These are phyloP conservation scores for Papilio polyxenes DNA, from an alignment of 1,140 invertebrate species.

Conservation along the genomic window DNA sequence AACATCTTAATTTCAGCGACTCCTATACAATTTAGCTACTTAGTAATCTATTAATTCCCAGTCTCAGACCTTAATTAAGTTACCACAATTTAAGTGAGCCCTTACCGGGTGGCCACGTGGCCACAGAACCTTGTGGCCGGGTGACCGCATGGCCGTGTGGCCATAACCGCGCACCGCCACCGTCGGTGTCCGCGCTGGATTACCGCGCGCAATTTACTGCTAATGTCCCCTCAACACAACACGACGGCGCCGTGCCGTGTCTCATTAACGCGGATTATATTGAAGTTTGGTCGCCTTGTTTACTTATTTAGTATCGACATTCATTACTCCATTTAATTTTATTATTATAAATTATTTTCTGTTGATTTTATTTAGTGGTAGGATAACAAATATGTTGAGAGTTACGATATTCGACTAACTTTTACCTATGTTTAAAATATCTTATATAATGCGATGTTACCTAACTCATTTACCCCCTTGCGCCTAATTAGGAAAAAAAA, in stretches of 20 bases:
- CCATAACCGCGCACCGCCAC: background rate
- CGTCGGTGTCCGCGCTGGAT: slow-evolving; percentile 1
- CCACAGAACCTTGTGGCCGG: background rate
- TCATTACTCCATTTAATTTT: no score
- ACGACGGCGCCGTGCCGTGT: slow-evolving; percentile 15
- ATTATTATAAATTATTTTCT: no score
- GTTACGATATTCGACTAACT: no score
- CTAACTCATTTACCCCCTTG: no score
- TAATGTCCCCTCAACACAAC: slow-evolving; percentile 19
- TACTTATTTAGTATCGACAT: background rate
- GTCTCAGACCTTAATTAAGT: background rate
- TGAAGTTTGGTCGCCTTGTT: slow-evolving; percentile 13
- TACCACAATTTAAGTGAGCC: background rate
- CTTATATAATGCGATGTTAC: no score
- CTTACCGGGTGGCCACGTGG: background rate
- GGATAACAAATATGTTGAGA: no score
- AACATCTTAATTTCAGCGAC: background rate
- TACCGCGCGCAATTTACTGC: slow-evolving; percentile 24
- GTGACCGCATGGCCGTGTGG: slow-evolving; percentile 8
- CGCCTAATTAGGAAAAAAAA: background rate
- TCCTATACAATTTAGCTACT: background rate
- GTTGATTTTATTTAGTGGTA: no score
- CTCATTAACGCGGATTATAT: slow-evolving; percentile 25
- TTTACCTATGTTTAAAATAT: no score
- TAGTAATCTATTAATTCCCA: background rate